Conservation (phyloP, 2,113 vertebrate species). For the Hippocampus barbouri region DNA sequence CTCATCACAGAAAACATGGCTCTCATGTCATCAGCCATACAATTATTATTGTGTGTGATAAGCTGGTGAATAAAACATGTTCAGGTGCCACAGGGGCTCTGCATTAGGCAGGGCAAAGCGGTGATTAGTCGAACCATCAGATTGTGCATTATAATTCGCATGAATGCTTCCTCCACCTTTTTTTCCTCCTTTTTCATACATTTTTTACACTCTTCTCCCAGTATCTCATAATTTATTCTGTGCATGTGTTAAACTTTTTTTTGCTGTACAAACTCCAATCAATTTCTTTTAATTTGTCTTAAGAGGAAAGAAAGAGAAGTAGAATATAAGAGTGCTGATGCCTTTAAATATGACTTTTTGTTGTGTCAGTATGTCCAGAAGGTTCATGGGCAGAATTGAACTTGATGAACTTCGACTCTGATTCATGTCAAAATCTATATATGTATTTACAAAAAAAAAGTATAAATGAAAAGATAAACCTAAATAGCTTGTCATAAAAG, state of each 20-base stretch:
- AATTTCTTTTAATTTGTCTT: not conserved
- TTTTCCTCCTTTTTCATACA: conserved; percentile 4
- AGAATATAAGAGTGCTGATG: not conserved
- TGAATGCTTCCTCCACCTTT: conserved; percentile 48
- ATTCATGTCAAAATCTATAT: no score
- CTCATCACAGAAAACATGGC: not conserved
- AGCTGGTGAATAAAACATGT: conserved; percentile 80
- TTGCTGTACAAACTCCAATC: not conserved
- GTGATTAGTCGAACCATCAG: conserved; percentile 79
- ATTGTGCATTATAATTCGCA: conserved; percentile 71
- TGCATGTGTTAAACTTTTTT: not conserved
- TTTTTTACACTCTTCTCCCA: conserved; percentile 11
- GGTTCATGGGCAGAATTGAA: no score
- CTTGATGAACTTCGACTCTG: no score
- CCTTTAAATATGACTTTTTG: no score
- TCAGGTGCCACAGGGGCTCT: conserved; percentile 77
- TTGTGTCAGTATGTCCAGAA: no score
- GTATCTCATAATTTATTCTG: conserved; percentile 13
- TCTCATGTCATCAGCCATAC: not conserved
- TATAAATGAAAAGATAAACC: no score
- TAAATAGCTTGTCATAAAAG: no score
- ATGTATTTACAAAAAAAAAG: no score
- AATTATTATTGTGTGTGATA: conserved; percentile 45
- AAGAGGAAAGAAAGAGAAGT: not conserved
- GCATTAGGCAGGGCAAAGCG: conserved; percentile 78